A percentile compares a stretch with the other conserved stretches of the same genome.
Evolutionary conservation across 1,140 invertebrate genomes (phyloP).

Genomic region (Bicyclus anynana): DNA sequence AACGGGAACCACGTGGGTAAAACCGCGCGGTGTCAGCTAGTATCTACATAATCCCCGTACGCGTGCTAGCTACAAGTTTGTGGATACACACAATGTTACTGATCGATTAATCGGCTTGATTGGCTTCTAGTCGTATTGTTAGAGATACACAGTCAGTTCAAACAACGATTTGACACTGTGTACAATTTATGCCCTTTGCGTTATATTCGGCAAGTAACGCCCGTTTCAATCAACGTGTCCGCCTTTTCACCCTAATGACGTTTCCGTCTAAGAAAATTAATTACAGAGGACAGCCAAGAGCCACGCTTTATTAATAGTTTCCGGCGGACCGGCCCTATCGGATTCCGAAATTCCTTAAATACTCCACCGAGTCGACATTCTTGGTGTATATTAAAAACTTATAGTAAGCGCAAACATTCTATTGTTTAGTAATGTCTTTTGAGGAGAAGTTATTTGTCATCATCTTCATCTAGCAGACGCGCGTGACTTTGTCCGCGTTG

Average conservation of each 20-base stretch:
- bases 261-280: constrained; percentile 1
- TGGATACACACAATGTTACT: too few relatives aligned
- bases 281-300: constrained; percentile 3
- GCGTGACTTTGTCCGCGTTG: too few relatives aligned
- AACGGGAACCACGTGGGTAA: too few relatives aligned
- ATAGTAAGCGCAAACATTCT: neutral
- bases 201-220: neutral
- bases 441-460: too few relatives aligned
- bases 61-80: too few relatives aligned
- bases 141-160: too few relatives aligned
- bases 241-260: neutral
- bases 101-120: too few relatives aligned
- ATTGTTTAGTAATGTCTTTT: neutral
- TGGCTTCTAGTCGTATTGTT: too few relatives aligned
- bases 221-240: neutral
- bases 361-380: neutral
- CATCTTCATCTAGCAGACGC: too few relatives aligned
- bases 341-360: constrained; percentile 2
- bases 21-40: too few relatives aligned
- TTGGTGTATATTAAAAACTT: neutral
- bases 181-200: neutral
- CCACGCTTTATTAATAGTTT: constrained; percentile 1
- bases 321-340: neutral
- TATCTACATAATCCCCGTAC: too few relatives aligned
- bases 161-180: too few relatives aligned